Percentiles rank a stretch among this genome's conserved stretches.
phyloP scores from a whole-genome alignment of 2,113 vertebrate genomes.

The Eptesicus fuscus region DNA sequence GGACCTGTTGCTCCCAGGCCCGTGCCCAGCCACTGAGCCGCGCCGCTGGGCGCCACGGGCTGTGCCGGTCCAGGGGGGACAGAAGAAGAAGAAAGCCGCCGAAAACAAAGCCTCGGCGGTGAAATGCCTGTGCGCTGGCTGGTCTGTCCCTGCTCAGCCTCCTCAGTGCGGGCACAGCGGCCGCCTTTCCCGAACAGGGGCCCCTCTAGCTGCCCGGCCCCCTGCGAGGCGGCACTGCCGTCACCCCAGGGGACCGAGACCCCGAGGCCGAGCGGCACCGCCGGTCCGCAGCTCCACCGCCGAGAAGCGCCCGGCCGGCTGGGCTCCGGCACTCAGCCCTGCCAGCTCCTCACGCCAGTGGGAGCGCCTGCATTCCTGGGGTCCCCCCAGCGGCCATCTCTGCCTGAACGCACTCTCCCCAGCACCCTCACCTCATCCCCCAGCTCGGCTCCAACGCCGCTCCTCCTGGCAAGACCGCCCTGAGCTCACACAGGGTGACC shows the following conservation, averaged over 20 bases:
- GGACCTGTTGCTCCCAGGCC: too few relatives aligned
- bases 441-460: neutral
- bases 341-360: neutral
- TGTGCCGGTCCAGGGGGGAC: neutral
- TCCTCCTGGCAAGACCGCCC: neutral
- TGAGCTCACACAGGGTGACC: accelerated
- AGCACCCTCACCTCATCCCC: neutral
- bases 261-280: neutral
- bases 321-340: accelerated
- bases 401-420: too few relatives aligned
- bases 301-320: accelerated
- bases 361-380: neutral
- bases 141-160: neutral
- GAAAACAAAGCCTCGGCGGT: neutral
- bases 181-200: neutral
- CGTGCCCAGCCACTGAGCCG: too few relatives aligned
- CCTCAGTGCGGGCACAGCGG: accelerated
- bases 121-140: neutral
- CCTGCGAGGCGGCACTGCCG: accelerated
- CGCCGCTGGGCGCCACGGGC: accelerated
- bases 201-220: neutral
- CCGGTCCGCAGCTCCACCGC: neutral
- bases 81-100: neutral
- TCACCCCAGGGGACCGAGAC: neutral
- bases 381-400: accelerated